Evolutionary conservation across 2,888 invertebrate species (phyloP), one percentile per base, ranked within the genome.

Genomic region (Caenorhabditis sp.): DNA sequence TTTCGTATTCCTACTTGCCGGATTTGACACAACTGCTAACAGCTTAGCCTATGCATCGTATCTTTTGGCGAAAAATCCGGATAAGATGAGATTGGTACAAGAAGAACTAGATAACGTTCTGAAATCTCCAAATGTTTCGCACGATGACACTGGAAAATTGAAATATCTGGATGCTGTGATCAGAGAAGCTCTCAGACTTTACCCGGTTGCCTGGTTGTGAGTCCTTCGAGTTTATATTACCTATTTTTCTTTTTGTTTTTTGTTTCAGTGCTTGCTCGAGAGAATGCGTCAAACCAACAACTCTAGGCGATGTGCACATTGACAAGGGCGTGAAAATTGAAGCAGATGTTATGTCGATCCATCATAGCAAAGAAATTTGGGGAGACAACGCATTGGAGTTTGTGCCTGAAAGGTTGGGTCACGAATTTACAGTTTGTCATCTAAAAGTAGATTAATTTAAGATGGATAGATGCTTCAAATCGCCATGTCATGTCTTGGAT

Each of bases 21-120:
- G 86, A 24, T 88, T 84, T 70, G 87, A 92, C 80, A 92, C 92
- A 0, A 91, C 91, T 0, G 90, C 91, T 6, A 90, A 90, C 13
- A 87, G 91, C 2, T 83, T 92, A 9, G 89, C 89, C 2, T 91
- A 90, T 79, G 86, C 89, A 7, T 87, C 90, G 65, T 90, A 90
- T 79, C 89, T 90, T 56, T 86, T 92, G 56, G 90, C 91, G 6
- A 85, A 85, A n/a, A 26, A 70, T 41, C 83, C 82, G 0, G 79
- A 81, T n/a, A 68, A 59, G 43, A 78, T 79, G 74, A 55, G 56
- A 20, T 59, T 53, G 20, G 62, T 79, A 22, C 73, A 75, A 35
- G 68, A 78, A 22, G 86, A 87, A 58, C 83, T 87, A 26, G 82
- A 82, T 9, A 70, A 59, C n/a, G 37, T 80, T 17, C 85, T 83